Evolutionary conservation across 2,888 invertebrate species (phyloP).

Genomic region (Cryptocephalus primarius): DNA sequence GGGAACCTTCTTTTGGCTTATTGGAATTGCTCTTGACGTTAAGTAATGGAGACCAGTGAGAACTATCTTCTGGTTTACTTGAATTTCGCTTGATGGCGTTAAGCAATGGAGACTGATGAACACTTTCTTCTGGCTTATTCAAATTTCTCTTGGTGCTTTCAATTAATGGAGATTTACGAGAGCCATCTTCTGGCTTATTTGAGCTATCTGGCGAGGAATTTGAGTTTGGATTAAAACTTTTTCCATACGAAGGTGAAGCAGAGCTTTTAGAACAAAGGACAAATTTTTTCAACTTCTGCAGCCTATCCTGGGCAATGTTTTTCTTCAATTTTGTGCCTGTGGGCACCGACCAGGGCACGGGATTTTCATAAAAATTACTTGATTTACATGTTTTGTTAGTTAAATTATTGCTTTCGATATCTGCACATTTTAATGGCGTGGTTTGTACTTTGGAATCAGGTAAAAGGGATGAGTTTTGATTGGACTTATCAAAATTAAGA

Average conservation of each 20-base stretch:
- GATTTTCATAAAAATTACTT: too few relatives aligned
- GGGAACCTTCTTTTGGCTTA: neutral
- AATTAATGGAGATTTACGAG: neutral
- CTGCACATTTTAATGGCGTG: too few relatives aligned
- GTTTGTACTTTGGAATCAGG: too few relatives aligned
- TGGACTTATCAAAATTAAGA: too few relatives aligned
- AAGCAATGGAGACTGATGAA: neutral
- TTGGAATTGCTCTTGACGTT: neutral
- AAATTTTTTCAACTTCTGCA: conserved; percentile 12
- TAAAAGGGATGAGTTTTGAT: too few relatives aligned
- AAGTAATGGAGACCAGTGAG: neutral
- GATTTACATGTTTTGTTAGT: too few relatives aligned
- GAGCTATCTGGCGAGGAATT: too few relatives aligned
- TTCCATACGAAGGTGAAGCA: too few relatives aligned
- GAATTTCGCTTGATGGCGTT: neutral
- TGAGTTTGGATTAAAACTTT: too few relatives aligned
- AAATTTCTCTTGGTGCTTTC: neutral
- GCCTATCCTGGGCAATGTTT: conserved; percentile 3
- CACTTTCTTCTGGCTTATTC: neutral
- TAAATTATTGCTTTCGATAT: too few relatives aligned
- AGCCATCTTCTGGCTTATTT: neutral
- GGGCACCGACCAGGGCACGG: too few relatives aligned
- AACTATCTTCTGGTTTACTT: neutral
- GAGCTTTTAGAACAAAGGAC: neutral
- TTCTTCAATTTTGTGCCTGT: too few relatives aligned